Percentiles rank a stretch among this genome's conserved stretches.
Conservation (phyloP, 2,888 invertebrate genomes). For the Ashinkailepas kermadecensis region DNA sequence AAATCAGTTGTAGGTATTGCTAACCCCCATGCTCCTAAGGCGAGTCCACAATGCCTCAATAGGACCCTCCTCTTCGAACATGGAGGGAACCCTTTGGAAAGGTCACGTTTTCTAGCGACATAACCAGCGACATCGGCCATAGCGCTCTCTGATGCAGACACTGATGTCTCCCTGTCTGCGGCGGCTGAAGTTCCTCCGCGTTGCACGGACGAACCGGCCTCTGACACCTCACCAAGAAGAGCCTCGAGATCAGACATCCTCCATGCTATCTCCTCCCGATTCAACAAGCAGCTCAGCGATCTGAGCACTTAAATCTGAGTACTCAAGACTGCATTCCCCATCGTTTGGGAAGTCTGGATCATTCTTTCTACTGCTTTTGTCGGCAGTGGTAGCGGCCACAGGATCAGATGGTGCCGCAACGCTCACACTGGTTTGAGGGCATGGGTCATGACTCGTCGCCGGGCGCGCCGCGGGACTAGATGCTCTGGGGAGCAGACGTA, state of each 20-base stretch:
- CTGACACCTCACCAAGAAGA: background rate
- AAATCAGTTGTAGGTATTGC: background rate
- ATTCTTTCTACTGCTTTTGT: too few species aligned
- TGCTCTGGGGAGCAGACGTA: background rate
- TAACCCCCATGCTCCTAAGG: background rate
- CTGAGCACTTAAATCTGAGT: background rate
- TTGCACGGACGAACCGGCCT: background rate
- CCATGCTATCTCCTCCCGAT: background rate
- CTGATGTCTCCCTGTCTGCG: background rate
- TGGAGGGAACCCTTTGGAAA: background rate
- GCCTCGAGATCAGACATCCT: background rate
- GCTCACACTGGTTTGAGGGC: background rate
- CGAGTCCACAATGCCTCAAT: background rate
- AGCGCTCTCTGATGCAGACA: background rate
- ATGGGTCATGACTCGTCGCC: background rate
- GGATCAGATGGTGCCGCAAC: background rate
- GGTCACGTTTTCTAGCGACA: background rate
- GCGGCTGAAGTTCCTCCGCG: background rate
- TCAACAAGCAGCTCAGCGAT: background rate
- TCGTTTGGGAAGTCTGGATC: background rate
- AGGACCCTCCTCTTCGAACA: background rate
- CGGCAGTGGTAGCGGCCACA: too few species aligned
- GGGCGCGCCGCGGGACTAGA: background rate
- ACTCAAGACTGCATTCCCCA: background rate
- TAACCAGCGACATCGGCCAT: background rate